Conservation (phyloP, 2,888 invertebrate species). For the Quadroppia sp. region DNA sequence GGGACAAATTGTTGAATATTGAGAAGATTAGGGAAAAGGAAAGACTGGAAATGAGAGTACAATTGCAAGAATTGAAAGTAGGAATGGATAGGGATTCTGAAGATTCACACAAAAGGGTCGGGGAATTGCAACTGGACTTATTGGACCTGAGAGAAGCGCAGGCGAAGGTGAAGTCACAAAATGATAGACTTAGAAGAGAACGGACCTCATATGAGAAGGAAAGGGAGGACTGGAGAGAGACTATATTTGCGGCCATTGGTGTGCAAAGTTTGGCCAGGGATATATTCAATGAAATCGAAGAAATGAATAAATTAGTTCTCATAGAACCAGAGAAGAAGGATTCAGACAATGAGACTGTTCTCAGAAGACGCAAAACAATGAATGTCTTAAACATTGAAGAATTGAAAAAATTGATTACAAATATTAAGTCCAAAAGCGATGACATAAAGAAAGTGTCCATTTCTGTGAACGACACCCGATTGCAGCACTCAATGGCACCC, state of each 20-base stretch:
- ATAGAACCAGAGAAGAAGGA: not conserved
- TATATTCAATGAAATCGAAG: slow-evolving; percentile 43
- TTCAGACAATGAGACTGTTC: not conserved
- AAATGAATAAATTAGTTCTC: slow-evolving; percentile 34
- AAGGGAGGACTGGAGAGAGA: slow-evolving; percentile 47
- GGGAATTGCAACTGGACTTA: slow-evolving; percentile 81
- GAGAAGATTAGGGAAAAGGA: slow-evolving; percentile 86
- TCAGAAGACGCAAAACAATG: not conserved
- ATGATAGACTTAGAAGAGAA: slow-evolving; percentile 81
- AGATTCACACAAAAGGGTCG: slow-evolving; percentile 77
- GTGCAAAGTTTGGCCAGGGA: slow-evolving; percentile 44
- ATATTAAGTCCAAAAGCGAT: slow-evolving; percentile 18
- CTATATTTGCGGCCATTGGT: slow-evolving; percentile 43
- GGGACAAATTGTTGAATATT: slow-evolving; percentile 56
- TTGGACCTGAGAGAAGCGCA: slow-evolving; percentile 84
- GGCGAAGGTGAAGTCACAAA: slow-evolving; percentile 81
- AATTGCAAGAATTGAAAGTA: slow-evolving; percentile 74
- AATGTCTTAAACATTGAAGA: slow-evolving; percentile 23
- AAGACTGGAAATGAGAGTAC: slow-evolving; percentile 75
- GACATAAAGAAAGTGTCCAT: slow-evolving; percentile 28
- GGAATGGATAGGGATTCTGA: slow-evolving; percentile 71
- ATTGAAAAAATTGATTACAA: slow-evolving; percentile 29
- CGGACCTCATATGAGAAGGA: slow-evolving; percentile 71
- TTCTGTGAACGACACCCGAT: not conserved
- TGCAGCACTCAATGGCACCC: not conserved